Percentiles rank a stretch among this genome's conserved stretches.
These are phyloP conservation scores for Agapostemon virescens DNA, from an alignment of 2,888 invertebrate species.

Conservation along the genomic window DNA sequence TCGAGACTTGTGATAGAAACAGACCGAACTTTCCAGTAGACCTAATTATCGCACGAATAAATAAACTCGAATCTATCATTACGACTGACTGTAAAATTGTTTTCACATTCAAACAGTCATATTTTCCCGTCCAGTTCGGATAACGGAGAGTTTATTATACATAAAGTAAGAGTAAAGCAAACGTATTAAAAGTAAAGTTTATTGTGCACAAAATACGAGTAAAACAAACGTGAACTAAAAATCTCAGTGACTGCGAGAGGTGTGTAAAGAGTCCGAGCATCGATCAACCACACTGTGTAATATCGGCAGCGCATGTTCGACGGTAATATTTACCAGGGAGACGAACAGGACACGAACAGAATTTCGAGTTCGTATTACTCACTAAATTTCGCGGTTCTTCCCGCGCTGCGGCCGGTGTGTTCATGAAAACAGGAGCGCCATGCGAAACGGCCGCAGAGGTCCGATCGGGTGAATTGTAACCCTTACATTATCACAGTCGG, in stretches of 20 bases:
- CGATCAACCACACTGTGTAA: not conserved
- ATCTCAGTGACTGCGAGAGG: not conserved
- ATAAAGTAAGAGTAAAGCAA: too few species aligned
- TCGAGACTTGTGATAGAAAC: too few species aligned
- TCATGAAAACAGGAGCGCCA: constrained; percentile 14
- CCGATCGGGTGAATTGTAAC: constrained; percentile 3
- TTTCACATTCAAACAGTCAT: too few species aligned
- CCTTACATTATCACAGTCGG: constrained; percentile 1
- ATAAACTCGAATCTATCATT: too few species aligned
- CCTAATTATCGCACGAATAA: too few species aligned
- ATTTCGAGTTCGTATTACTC: constrained; percentile 12
- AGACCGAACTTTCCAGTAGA: too few species aligned
- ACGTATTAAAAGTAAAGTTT: too few species aligned
- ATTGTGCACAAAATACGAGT: too few species aligned
- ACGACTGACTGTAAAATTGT: too few species aligned
- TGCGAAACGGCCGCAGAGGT: not conserved
- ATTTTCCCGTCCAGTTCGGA: too few species aligned
- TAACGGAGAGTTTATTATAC: too few species aligned
- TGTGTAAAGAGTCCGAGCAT: not conserved
- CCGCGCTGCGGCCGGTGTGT: not conserved
- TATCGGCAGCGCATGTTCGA: not conserved
- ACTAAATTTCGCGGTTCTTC: constrained; percentile 31
- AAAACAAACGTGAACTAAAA: too few species aligned
- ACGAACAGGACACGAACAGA: not conserved
- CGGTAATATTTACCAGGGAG: not conserved